Conservation (phyloP, 1,140 invertebrate genomes). For the Mizuhopecten yessoensis region DNA sequence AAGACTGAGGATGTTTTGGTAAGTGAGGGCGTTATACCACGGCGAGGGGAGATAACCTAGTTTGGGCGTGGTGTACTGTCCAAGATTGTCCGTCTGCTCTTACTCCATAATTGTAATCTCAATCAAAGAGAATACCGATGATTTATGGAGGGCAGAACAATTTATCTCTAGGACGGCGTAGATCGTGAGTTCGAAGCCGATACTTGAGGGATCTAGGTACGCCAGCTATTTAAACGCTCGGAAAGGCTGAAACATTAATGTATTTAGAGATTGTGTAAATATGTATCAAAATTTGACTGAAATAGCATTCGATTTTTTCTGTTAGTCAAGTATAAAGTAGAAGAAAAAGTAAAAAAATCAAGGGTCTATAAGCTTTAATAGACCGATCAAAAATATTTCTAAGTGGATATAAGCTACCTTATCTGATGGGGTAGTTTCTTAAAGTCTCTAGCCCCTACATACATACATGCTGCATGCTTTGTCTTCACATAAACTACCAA, state of each 20-base stretch:
- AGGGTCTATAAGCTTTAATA: neutral
- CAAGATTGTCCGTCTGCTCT: neutral
- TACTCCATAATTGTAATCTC: conserved; percentile 12
- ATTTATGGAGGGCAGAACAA: neutral
- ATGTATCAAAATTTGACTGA: neutral
- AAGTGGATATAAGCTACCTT: no score
- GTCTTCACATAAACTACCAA: neutral
- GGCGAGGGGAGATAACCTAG: neutral
- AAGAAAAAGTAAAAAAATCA: neutral
- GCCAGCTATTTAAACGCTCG: no score
- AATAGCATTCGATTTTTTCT: neutral
- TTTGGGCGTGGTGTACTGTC: conserved; percentile 20
- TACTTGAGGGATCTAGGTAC: neutral
- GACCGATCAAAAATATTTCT: neutral
- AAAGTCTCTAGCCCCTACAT: neutral
- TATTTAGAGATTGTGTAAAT: no score
- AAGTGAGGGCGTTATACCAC: neutral
- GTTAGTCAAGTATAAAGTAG: neutral
- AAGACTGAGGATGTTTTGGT: neutral
- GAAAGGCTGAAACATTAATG: no score
- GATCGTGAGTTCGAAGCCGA: neutral
- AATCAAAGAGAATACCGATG: neutral
- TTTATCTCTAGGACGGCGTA: neutral
- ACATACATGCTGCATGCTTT: no score
- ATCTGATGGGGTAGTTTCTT: neutral